A percentile compares a stretch with the other conserved stretches of the same genome.
phyloP scores from a whole-genome alignment of 2,888 invertebrate species.

The Sicus ferrugineus region DNA sequence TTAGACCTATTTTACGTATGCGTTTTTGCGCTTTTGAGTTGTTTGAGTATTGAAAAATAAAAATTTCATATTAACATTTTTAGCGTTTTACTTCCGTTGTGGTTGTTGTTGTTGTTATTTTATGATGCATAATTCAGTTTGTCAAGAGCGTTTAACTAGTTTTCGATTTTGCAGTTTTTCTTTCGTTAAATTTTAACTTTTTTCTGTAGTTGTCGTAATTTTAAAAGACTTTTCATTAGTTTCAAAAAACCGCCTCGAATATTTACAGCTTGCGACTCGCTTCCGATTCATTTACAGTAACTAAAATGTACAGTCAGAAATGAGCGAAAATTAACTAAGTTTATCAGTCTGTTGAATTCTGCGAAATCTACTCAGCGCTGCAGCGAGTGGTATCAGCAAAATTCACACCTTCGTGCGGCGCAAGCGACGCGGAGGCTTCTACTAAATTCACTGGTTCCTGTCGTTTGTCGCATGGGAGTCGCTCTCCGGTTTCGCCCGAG shows the following conservation, averaged over 20 bases:
- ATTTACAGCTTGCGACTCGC: neutral
- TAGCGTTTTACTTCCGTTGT: neutral
- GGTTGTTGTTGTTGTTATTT: neutral
- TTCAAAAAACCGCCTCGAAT: neutral
- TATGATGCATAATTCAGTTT: slow-evolving; percentile 7
- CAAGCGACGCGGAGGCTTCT: slow-evolving; percentile 38
- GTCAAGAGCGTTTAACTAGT: slow-evolving; percentile 27
- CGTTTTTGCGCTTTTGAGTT: neutral
- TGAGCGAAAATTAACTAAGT: slow-evolving; percentile 52
- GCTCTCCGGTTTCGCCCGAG: slow-evolving; percentile 33
- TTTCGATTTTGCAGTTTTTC: slow-evolving; percentile 9
- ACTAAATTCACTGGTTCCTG: slow-evolving; percentile 56
- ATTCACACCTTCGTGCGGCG: slow-evolving; percentile 37
- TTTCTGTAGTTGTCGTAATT: slow-evolving; percentile 16
- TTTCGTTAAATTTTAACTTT: slow-evolving; percentile 30
- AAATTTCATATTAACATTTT: too few relatives aligned
- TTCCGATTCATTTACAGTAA: slow-evolving; percentile 17
- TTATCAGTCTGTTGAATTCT: slow-evolving; percentile 58
- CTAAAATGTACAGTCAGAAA: slow-evolving; percentile 18
- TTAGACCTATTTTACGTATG: neutral
- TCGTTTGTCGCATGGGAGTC: too few relatives aligned
- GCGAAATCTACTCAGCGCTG: neutral
- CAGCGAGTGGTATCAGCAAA: slow-evolving; percentile 19
- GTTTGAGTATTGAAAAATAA: neutral
- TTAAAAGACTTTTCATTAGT: slow-evolving; percentile 7